Conservation (phyloP, 2,888 invertebrate species). For the Platycheirus rosarum region DNA sequence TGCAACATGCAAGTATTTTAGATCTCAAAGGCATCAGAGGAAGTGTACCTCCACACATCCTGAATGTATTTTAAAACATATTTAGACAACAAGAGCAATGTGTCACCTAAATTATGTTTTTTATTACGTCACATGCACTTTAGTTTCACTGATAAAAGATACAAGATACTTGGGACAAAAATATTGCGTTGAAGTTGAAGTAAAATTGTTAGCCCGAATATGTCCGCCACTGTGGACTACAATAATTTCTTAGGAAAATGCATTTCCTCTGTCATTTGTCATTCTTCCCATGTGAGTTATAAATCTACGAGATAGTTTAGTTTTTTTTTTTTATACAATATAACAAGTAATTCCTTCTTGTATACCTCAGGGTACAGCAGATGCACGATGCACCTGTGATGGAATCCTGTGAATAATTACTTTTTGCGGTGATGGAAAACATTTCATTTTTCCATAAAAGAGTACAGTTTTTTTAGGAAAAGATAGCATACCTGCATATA, state of each 20-base stretch:
- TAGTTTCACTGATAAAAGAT: neutral
- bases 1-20: no score
- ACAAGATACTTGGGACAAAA: neutral
- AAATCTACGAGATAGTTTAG: conserved; percentile 27
- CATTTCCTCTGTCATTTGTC: conserved; percentile 45
- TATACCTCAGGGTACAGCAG: neutral
- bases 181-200: no score
- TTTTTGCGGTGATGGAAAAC: neutral
- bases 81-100: no score
- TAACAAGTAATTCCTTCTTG: neutral
- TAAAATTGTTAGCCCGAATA: conserved; percentile 5
- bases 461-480: no score
- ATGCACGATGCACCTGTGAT: neutral
- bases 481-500: no score
- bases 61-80: no score
- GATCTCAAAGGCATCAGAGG: no score
- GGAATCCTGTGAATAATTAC: neutral
- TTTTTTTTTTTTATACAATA: neutral
- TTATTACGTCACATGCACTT: no score
- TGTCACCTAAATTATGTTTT: no score
- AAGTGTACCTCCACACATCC: no score
- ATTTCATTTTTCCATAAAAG: no score
- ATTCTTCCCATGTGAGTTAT: conserved; percentile 34
- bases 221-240: conserved; percentile 5
- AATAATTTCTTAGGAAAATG: conserved; percentile 19